A percentile compares a stretch with the other conserved stretches of the same genome.
Evolutionary conservation across 2,797 vertebrate species (phyloP).

Genomic region (Thamnophis elegans): DNA sequence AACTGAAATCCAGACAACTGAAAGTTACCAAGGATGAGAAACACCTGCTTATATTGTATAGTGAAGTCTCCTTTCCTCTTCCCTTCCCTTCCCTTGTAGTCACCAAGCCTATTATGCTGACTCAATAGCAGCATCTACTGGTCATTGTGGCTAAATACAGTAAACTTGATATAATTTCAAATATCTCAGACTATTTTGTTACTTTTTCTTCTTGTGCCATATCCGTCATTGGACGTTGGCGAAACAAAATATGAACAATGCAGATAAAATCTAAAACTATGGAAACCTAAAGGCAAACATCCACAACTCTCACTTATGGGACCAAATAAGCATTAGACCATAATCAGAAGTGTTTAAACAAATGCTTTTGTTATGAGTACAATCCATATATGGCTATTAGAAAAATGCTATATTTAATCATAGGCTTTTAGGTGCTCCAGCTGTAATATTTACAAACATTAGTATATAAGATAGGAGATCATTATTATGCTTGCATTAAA

Average conservation of each 20-base stretch:
- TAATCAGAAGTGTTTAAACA: background rate
- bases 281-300: background rate
- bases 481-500: background rate
- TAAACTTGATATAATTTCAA: background rate
- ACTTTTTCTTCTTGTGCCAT: no score
- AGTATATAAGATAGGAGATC: background rate
- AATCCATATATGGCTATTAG: background rate
- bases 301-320: background rate
- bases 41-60: background rate
- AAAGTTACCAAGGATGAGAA: background rate
- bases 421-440: background rate
- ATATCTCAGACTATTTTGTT: no score
- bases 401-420: background rate
- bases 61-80: background rate
- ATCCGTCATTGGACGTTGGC: no score
- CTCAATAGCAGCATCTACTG: conserved; percentile 26
- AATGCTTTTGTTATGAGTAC: background rate
- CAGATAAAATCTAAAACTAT: background rate
- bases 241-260: background rate
- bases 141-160: background rate
- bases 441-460: background rate
- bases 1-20: background rate
- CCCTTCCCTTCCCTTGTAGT: background rate
- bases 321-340: background rate
- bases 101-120: background rate